Evolutionary conservation across 2,113 vertebrate species (phyloP).

Genomic region (Austrofundulus limnaeus): DNA sequence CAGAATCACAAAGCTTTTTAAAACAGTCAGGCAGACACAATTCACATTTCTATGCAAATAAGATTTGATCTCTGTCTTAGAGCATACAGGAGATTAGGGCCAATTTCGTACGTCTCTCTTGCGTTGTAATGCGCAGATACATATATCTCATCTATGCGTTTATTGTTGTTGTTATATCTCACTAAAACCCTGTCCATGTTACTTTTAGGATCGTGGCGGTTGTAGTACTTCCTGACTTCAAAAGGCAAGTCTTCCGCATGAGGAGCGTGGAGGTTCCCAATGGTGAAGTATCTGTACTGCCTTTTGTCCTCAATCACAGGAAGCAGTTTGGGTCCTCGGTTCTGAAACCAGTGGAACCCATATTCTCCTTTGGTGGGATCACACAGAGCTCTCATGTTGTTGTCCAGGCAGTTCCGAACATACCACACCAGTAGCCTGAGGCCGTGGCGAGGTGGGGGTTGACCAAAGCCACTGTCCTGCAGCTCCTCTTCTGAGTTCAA

Average conservation of each 20-base stretch:
- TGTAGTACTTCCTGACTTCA: slow-evolving; percentile 62
- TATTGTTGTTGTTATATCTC: slow-evolving; percentile 67
- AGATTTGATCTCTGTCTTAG: slow-evolving; percentile 17
- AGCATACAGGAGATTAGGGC: slow-evolving; percentile 50
- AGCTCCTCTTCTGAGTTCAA: slow-evolving; percentile 64
- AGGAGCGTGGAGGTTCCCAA: slow-evolving; percentile 67
- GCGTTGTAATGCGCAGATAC: slow-evolving; percentile 69
- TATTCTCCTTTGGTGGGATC: slow-evolving; percentile 48
- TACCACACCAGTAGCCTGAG: slow-evolving; percentile 69
- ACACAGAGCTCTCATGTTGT: slow-evolving; percentile 73
- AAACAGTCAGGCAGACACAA: neutral
- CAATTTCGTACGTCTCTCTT: slow-evolving; percentile 60
- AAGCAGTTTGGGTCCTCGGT: slow-evolving; percentile 44
- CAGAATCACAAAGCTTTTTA: no score
- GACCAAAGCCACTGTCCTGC: slow-evolving; percentile 62
- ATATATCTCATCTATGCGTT: slow-evolving; percentile 56
- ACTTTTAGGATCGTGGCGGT: slow-evolving; percentile 52
- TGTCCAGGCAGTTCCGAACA: slow-evolving; percentile 65
- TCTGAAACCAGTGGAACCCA: slow-evolving; percentile 68
- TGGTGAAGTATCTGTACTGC: slow-evolving; percentile 59
- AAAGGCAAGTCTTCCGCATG: slow-evolving; percentile 55
- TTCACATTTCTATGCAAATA: slow-evolving; percentile 6
- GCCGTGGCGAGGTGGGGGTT: slow-evolving; percentile 70
- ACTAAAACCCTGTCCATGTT: slow-evolving; percentile 76
- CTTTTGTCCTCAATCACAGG: slow-evolving; percentile 52